A percentile compares a stretch with the other conserved stretches of the same genome.
phyloP scores from a whole-genome alignment of 2,888 invertebrate genomes.

The Hypercompe scribonia region DNA sequence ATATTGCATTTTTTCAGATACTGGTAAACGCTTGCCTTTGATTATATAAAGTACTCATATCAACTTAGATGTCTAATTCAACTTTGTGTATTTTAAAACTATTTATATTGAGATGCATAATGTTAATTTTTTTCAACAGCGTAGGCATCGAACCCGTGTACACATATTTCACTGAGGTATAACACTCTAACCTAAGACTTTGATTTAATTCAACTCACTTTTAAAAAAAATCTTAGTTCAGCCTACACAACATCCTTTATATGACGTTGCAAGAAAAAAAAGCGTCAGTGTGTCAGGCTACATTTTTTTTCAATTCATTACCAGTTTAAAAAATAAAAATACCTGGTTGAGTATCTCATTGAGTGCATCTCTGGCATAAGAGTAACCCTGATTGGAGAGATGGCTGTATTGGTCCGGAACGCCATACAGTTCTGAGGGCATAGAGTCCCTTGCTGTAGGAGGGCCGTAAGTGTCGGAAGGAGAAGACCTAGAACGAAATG shows the following conservation, averaged over 20 bases:
- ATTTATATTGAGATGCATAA: not conserved
- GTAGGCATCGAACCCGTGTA: not conserved
- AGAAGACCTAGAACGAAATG: slow-evolving; percentile 56
- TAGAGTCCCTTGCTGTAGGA: slow-evolving; percentile 63
- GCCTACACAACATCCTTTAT: not conserved
- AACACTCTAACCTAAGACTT: not conserved
- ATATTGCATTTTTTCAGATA: not conserved
- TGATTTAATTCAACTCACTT: not conserved
- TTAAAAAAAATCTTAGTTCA: not conserved
- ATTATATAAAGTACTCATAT: not conserved
- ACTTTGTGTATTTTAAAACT: not conserved
- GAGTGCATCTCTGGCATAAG: slow-evolving; percentile 66
- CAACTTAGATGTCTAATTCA: not conserved
- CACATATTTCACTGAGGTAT: not conserved
- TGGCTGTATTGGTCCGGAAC: slow-evolving; percentile 83
- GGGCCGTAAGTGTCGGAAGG: slow-evolving; percentile 69
- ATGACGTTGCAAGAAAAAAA: not conserved
- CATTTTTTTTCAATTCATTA: too few relatives aligned
- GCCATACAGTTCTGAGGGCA: slow-evolving; percentile 78
- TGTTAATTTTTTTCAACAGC: too few relatives aligned
- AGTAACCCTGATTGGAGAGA: slow-evolving; percentile 66
- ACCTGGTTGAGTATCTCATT: slow-evolving; percentile 74
- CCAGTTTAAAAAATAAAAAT: slow-evolving; percentile 5
- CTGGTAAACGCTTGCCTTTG: not conserved
- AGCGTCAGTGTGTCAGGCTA: too few relatives aligned